Evolutionary conservation across 2,888 invertebrate species (phyloP), one percentile per base, ranked within the genome.

Genomic region (Netelia virgata): DNA sequence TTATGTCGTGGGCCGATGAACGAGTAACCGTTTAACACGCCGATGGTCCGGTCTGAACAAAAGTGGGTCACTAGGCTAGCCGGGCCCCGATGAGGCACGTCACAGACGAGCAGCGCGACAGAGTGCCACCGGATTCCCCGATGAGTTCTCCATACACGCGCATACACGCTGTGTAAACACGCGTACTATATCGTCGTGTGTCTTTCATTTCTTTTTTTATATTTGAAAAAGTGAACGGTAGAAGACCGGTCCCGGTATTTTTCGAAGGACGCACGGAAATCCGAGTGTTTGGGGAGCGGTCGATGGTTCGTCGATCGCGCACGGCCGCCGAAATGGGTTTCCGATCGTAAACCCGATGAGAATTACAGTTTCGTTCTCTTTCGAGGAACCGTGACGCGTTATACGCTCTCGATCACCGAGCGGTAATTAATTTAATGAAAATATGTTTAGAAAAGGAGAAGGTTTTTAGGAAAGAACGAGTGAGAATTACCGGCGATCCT

Each of bases 31-130:
- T n/a, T 11, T 16, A 53, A 69, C 43, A 63, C 78, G 43, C 55
- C 78, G 78, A 74, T 74, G 70, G 68, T 64, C 55, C 64, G 80
- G 73, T 74, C 78, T 84, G 28, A 69, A 63, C 77, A 20, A 11
- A 87, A 86, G 87, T 87, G 61, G 86, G 91, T 90, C 89, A 91
- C 90, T 91, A 90, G 91, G 91, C 87, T 91, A 83, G 47, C 43
- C 68, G 87, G 89, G 88, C 89, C 89, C 28, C 91, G 73, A 87
- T 87, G 89, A 87, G 87, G 88, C 84, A 86, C 88, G 88, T 88
- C 76, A 75, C 79, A 87, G 55, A 47, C 70, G 73, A 23, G 41
- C 74, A n/a, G 20, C 64, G 66, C 41, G 28, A 18, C 72, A 50
- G 47, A 18, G 43, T 73, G 66, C 18, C 36, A 55, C 50, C 59